Evolutionary conservation across 2,113 vertebrate species (phyloP).

Genomic region (Dasyurus viverrinus): DNA sequence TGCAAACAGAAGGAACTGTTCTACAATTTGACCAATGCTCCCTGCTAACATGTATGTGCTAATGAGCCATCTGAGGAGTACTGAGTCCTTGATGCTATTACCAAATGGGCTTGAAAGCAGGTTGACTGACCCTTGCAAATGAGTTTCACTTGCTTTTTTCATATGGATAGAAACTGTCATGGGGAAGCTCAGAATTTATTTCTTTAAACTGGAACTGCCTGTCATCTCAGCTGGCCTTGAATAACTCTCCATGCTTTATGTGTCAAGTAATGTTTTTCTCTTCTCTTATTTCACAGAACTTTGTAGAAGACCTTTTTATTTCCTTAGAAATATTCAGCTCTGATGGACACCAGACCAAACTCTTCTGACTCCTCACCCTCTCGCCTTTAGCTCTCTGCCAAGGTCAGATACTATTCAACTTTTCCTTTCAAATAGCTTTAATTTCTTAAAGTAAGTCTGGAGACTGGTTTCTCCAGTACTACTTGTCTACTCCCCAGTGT

Average conservation of each 20-base stretch:
- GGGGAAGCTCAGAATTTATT: neutral
- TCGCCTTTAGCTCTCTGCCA: neutral
- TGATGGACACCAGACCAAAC: conserved; percentile 19
- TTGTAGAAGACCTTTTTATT: conserved; percentile 28
- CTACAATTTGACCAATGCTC: conserved; percentile 38
- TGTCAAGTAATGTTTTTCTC: neutral
- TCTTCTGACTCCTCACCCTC: neutral
- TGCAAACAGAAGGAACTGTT: conserved; percentile 18
- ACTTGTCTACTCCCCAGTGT: neutral
- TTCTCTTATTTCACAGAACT: conserved; percentile 7
- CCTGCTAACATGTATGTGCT: conserved; percentile 52
- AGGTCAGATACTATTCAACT: conserved; percentile 7
- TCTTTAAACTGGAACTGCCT: conserved; percentile 47
- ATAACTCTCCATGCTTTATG: neutral
- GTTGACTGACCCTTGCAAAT: conserved; percentile 71
- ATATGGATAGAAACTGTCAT: conserved; percentile 63
- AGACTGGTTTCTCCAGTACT: neutral
- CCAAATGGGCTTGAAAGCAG: conserved; percentile 56
- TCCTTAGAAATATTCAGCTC: neutral
- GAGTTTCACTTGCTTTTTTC: conserved; percentile 71
- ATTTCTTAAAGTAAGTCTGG: neutral
- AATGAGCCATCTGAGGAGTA: conserved; percentile 31
- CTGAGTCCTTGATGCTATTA: neutral
- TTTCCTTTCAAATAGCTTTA: conserved; percentile 6
- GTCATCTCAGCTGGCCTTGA: conserved; percentile 53